A percentile compares a stretch with the other conserved stretches of the same genome.
phyloP scores from a whole-genome alignment of 2,888 invertebrate genomes.

The Apeira syringaria region DNA sequence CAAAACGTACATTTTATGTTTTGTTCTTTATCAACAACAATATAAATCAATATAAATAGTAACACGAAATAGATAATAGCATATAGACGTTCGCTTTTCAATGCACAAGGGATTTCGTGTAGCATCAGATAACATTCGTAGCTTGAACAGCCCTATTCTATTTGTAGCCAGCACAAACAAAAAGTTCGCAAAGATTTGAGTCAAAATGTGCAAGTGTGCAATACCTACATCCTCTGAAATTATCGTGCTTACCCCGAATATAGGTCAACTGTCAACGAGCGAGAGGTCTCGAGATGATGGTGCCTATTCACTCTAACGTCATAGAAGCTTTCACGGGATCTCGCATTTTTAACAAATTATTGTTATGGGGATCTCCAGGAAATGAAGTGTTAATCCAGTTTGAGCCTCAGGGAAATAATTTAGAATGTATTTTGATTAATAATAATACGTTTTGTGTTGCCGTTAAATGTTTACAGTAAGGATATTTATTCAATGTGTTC shows the following conservation, averaged over 20 bases:
- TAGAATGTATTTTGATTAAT: constrained; percentile 9
- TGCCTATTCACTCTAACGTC: constrained; percentile 76
- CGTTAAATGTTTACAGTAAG: no score
- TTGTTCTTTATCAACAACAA: no score
- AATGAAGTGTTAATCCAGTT: constrained; percentile 28
- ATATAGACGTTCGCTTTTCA: no score
- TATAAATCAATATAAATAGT: no score
- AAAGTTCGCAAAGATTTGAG: constrained; percentile 6
- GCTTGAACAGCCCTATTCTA: constrained; percentile 3
- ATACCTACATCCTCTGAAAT: constrained; percentile 71
- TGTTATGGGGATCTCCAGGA: constrained; percentile 55
- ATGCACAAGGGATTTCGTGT: no score
- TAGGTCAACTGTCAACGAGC: constrained; percentile 79
- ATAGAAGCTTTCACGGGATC: constrained; percentile 66
- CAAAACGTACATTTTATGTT: no score
- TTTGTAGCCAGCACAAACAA: constrained; percentile 21
- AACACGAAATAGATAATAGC: no score
- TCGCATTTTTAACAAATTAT: constrained; percentile 63
- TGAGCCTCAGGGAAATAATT: constrained; percentile 19
- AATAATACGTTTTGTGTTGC: not conserved
- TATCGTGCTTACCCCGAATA: constrained; percentile 77
- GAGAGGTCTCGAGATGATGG: constrained; percentile 53
- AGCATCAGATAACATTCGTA: no score
- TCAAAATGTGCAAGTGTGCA: constrained; percentile 59
- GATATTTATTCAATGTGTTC: no score